These are phyloP conservation scores for Phylloscopus whistleri DNA, from an alignment of 2,113 vertebrate species.

Conservation along the genomic window DNA sequence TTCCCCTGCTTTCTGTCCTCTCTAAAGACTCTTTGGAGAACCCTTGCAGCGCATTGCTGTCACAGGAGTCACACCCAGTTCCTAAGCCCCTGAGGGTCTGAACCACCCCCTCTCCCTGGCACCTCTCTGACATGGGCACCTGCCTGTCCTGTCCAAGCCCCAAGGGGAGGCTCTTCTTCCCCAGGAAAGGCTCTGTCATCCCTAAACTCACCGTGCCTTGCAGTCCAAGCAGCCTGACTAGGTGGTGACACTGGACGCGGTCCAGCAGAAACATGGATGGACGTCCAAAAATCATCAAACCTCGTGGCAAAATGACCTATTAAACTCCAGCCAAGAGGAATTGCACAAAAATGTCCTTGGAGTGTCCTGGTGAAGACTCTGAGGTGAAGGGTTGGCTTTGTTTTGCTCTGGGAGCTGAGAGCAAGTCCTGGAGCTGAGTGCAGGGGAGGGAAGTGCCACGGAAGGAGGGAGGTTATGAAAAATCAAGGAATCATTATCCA, in stretches of 20 bases:
- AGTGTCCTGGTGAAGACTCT: neutral
- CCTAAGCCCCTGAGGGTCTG: accelerated
- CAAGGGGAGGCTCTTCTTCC: neutral
- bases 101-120: neutral
- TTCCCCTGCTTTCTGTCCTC: neutral
- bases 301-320: neutral
- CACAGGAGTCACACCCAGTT: neutral
- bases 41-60: neutral
- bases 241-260: neutral
- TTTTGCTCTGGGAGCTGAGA: neutral
- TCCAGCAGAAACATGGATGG: neutral
- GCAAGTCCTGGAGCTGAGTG: neutral
- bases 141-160: neutral
- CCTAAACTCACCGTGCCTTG: accelerated
- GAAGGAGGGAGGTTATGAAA: neutral
- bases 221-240: neutral
- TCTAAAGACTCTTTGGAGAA: neutral
- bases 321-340: neutral
- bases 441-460: neutral
- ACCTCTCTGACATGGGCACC: neutral
- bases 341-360: neutral
- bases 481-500: neutral
- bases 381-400: neutral
- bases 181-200: neutral
- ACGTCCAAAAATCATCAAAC: neutral